Evolutionary conservation across 1,140 invertebrate genomes (phyloP).

Genomic region (Stegodyphus mimosarum): DNA sequence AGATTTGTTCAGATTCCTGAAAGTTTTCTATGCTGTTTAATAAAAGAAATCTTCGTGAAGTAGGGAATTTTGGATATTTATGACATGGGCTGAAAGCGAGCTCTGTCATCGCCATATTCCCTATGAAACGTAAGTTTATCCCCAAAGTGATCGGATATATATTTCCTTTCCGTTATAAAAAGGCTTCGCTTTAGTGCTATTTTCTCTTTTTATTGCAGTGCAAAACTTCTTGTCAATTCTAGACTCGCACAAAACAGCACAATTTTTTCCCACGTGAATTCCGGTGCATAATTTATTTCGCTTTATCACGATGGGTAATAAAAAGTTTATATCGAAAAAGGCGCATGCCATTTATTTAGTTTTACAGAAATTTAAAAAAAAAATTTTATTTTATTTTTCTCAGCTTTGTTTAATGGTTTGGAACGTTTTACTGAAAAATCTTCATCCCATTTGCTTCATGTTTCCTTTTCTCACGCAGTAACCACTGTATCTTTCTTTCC

Average conservation of each 20-base stretch:
- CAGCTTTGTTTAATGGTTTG: background rate
- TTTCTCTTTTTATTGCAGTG: background rate
- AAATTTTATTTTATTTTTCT: background rate
- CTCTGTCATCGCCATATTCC: background rate
- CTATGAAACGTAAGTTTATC: background rate
- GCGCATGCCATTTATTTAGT: background rate
- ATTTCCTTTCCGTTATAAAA: background rate
- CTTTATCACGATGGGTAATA: conserved; percentile 13
- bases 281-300: conserved; percentile 16
- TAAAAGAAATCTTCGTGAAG: too few species aligned
- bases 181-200: background rate
- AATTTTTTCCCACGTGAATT: background rate
- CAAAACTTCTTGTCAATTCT: background rate
- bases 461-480: too few species aligned
- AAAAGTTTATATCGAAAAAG: background rate
- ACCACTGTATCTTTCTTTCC: background rate
- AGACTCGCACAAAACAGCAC: background rate
- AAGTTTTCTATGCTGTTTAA: too few species aligned
- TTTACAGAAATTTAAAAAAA: background rate
- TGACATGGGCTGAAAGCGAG: background rate
- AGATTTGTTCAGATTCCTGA: too few species aligned
- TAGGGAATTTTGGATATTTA: background rate
- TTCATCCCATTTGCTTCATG: background rate
- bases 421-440: conserved; percentile 6
- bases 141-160: background rate